These are phyloP conservation scores for Momotus momota DNA, from an alignment of 2,797 vertebrate genomes.

Conservation along the genomic window DNA sequence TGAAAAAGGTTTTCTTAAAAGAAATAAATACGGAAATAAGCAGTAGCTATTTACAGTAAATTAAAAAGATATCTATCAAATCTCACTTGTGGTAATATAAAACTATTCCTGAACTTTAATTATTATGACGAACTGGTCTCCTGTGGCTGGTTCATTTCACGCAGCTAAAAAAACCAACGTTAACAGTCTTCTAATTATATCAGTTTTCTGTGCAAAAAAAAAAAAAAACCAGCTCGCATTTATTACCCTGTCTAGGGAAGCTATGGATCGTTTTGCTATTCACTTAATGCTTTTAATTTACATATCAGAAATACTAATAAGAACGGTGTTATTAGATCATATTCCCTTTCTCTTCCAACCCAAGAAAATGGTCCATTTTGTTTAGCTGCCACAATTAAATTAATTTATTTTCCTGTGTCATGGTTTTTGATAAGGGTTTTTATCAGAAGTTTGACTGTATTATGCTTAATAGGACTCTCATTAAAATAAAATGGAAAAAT, in stretches of 20 bases:
- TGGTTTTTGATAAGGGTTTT: slow-evolving; percentile 68
- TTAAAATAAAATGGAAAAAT: slow-evolving; percentile 31
- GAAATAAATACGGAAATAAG: neutral
- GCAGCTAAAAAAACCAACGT: slow-evolving; percentile 38
- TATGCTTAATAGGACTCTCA: slow-evolving; percentile 51
- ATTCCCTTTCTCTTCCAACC: slow-evolving; percentile 19
- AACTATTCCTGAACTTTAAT: slow-evolving; percentile 76
- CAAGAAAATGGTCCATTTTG: slow-evolving; percentile 58
- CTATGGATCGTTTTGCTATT: slow-evolving; percentile 60
- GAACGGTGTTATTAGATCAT: slow-evolving; percentile 32
- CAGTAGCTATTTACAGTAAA: slow-evolving; percentile 14
- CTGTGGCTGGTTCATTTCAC: slow-evolving; percentile 59
- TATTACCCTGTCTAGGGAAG: slow-evolving; percentile 66
- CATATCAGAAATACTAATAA: slow-evolving; percentile 72
- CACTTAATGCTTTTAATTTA: slow-evolving; percentile 67
- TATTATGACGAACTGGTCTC: slow-evolving; percentile 72
- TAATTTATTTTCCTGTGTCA: slow-evolving; percentile 63
- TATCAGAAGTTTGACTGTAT: slow-evolving; percentile 62
- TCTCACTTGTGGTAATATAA: slow-evolving; percentile 63
- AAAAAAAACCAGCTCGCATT: slow-evolving; percentile 37
- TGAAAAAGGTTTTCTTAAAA: neutral
- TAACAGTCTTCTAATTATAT: slow-evolving; percentile 78
- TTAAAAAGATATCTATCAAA: slow-evolving; percentile 62
- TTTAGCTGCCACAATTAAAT: slow-evolving; percentile 59
- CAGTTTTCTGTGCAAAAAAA: slow-evolving; percentile 56